Percentiles rank a stretch among this genome's conserved stretches.
Evolutionary conservation across 1,140 invertebrate species (phyloP).

Genomic region (Brachionus calyciflorus): DNA sequence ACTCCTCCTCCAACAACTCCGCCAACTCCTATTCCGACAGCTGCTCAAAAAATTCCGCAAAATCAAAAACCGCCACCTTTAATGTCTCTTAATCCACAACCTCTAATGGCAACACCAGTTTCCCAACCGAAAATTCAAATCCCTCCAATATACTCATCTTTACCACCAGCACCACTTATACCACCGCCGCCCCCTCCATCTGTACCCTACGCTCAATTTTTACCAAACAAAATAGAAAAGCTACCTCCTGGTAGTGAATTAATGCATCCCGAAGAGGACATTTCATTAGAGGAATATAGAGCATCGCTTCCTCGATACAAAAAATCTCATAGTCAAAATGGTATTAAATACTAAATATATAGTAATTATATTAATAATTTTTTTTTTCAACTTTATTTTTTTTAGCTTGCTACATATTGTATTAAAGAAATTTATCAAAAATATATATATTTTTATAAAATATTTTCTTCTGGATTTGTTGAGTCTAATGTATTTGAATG

Average conservation of each 20-base stretch:
- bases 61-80: constrained; percentile 23
- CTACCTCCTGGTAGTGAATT: not conserved
- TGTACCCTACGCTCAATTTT: not conserved
- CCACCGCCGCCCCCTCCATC: not conserved
- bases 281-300: constrained; percentile 43
- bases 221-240: constrained; percentile 35
- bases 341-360: constrained; percentile 30
- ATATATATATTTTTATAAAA: too few relatives aligned
- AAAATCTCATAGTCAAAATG: constrained; percentile 29
- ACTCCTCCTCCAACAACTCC: not conserved
- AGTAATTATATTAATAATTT: constrained; percentile 19
- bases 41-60: not conserved
- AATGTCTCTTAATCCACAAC: constrained; percentile 14
- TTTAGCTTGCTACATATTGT: too few relatives aligned
- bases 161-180: not conserved
- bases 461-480: too few relatives aligned
- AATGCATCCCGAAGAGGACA: constrained; percentile 45
- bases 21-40: not conserved
- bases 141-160: not conserved
- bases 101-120: not conserved
- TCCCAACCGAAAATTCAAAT: not conserved
- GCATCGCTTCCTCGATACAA: constrained; percentile 16
- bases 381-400: constrained; percentile 26
- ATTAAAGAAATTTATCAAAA: too few relatives aligned
- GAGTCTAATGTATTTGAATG: too few relatives aligned